Evolutionary conservation across 2,888 invertebrate species (phyloP), one percentile per base, ranked within the genome.

Genomic region (Venustoraphidia nigricollis): DNA sequence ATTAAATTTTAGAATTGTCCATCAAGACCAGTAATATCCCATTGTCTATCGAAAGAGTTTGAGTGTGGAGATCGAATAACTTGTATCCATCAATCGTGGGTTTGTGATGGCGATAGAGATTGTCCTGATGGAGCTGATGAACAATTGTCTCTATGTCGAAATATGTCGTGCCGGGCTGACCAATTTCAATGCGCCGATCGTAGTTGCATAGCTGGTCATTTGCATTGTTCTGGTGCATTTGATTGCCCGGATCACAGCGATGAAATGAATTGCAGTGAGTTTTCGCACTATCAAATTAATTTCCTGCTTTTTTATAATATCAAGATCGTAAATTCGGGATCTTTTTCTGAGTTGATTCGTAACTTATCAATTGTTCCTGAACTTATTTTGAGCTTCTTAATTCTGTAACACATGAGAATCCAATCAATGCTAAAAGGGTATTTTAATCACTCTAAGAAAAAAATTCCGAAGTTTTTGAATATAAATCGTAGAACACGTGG

Each of bases 181-280:
- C 89, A 92, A 66, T 93, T 89, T 65, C 85, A 86, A 60, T 94
- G 93, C 64, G 36, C 13, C 10, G 83, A 87, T 68, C 77, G 76
- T 52, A 79, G 78, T 53, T 90, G 90, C 60, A 87, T 90, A 52
- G 76, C 84, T 42, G 88, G 86, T 2, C 79, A 85, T 54, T 68
- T 89, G 53, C 81, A 81, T 57, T 94, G 94, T 65, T 83, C 89
- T 53, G 89, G 90, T 0, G 75, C 79, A 44, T 65, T 73, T 17
- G 91, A 94, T 57, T 94, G 93, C 59, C 66, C 75, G 0, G 92
- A 94, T 66, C 81, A 79, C 54, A 88, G 86, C 58, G 93, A 94
- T 64, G 94, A 94, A 67, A 67, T 76, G 43, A 80, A 86, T 58
- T 92, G 92, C 70, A 79, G 83, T 79, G 66, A 75, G 76, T 73